These are phyloP conservation scores for Xiphophorus birchmanni DNA, from an alignment of 2,797 vertebrate genomes.

Conservation along the genomic window DNA sequence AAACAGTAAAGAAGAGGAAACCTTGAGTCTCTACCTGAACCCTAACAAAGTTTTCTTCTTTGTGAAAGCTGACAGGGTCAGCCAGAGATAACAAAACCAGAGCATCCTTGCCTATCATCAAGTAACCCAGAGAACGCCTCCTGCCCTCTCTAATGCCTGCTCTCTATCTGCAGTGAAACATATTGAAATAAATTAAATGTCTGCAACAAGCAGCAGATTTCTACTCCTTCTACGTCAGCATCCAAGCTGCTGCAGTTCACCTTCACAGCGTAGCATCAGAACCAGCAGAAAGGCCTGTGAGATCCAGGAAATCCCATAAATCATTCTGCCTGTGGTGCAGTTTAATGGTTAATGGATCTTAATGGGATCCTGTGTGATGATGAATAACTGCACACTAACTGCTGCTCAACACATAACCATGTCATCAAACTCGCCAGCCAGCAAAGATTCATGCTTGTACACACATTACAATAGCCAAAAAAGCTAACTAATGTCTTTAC, in stretches of 20 bases:
- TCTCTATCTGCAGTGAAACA: background rate
- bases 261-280: background rate
- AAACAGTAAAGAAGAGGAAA: too few relatives aligned
- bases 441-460: background rate
- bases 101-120: background rate
- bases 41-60: background rate
- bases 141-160: background rate
- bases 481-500: background rate
- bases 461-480: background rate
- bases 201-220: background rate
- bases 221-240: background rate
- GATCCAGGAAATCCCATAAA: background rate
- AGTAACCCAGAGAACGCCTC: background rate
- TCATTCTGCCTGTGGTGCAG: background rate
- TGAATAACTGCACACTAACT: slow-evolving; percentile 49
- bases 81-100: background rate
- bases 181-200: background rate
- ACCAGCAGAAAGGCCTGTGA: background rate
- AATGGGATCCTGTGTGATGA: slow-evolving; percentile 34
- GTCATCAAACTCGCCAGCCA: too few relatives aligned
- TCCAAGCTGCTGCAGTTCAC: background rate
- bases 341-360: slow-evolving; percentile 48
- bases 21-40: background rate
- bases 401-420: slow-evolving; percentile 40
- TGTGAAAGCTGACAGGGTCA: background rate